Evolutionary conservation across 2,888 invertebrate genomes (phyloP).

Genomic region (Pyrrhosoma nymphula): DNA sequence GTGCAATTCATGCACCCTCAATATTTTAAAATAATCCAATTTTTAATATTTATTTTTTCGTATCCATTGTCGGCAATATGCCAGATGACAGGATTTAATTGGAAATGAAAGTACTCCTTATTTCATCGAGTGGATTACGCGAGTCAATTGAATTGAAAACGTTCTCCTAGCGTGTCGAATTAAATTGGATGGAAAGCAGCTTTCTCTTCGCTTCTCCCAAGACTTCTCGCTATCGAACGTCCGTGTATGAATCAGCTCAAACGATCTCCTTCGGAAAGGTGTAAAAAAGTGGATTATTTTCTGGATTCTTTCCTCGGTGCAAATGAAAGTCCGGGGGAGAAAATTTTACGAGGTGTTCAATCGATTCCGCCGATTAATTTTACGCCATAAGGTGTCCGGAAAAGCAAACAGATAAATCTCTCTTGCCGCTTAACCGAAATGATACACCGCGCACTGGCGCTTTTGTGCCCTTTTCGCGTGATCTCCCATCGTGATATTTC

Average conservation of each 20-base stretch:
- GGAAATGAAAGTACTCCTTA: not conserved
- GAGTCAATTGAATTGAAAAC: not conserved
- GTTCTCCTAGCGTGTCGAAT: not conserved
- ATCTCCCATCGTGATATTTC: not conserved
- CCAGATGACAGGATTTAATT: not conserved
- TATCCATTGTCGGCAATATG: not conserved
- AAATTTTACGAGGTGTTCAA: not conserved
- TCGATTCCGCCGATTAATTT: slow-evolving; percentile 3
- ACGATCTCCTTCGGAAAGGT: not conserved
- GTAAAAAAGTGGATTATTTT: not conserved
- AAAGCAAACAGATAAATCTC: slow-evolving; percentile 39
- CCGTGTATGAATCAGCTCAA: not conserved
- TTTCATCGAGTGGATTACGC: not conserved
- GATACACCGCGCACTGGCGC: not conserved
- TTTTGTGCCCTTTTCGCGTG: not conserved
- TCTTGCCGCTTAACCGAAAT: not conserved
- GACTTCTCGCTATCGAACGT: not conserved
- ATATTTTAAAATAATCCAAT: too few species aligned
- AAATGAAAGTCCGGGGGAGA: not conserved
- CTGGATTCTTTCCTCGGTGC: not conserved
- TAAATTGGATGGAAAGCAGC: not conserved
- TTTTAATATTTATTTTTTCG: not conserved
- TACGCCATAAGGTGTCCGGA: not conserved
- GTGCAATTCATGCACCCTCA: too few species aligned
- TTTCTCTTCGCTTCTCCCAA: not conserved